Conservation (phyloP, 2,888 invertebrate species). For the Apamea crenata region DNA sequence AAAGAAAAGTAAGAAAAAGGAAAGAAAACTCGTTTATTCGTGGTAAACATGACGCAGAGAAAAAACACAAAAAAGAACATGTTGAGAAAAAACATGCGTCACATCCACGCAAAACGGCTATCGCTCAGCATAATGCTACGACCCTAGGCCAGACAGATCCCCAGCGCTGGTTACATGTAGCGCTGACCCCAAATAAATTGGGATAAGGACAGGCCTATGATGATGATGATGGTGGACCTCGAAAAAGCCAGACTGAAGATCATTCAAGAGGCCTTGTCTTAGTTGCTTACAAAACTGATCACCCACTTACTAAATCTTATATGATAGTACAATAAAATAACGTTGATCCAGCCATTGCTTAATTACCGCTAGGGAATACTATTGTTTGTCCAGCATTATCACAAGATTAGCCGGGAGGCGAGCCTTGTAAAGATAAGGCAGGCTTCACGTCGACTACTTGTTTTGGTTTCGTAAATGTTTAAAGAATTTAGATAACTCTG, state of each 20-base stretch:
- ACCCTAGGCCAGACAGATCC: not conserved
- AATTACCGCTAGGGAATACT: conserved; percentile 72
- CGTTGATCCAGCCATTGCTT: conserved; percentile 63
- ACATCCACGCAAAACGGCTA: not conserved
- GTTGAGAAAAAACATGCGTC: not conserved
- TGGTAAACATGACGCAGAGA: not conserved
- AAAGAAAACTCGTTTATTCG: not conserved
- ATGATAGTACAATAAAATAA: conserved; percentile 55
- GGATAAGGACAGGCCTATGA: rapidly evolving
- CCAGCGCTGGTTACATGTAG: not conserved
- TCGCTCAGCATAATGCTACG: too few species aligned
- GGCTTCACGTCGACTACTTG: conserved; percentile 69
- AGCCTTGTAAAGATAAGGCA: conserved; percentile 76
- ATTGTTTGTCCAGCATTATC: conserved; percentile 75
- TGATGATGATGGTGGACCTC: not conserved
- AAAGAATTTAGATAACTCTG: conserved; percentile 68
- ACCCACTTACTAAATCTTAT: conserved; percentile 30
- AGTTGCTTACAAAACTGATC: conserved; percentile 24
- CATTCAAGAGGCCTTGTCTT: conserved; percentile 9
- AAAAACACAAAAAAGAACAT: not conserved
- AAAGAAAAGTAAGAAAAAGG: not conserved
- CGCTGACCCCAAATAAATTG: not conserved
- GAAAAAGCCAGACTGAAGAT: not conserved
- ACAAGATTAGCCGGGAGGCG: conserved; percentile 74
- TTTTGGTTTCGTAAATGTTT: conserved; percentile 79